Conservation (phyloP, 2,113 vertebrate genomes). For the Daubentonia madagascariensis region DNA sequence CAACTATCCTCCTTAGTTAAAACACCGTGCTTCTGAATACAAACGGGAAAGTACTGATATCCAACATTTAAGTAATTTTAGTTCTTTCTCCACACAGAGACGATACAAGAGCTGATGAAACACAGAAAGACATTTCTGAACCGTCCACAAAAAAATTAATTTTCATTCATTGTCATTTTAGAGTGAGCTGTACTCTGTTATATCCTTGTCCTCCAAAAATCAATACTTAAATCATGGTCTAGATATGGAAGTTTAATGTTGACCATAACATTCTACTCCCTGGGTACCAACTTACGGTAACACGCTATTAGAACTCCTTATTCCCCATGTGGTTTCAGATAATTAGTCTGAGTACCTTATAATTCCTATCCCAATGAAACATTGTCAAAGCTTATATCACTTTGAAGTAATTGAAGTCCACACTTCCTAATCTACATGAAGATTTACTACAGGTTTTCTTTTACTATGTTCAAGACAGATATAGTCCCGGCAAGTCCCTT, state of each 20-base stretch:
- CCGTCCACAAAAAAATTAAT: not conserved
- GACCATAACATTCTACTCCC: constrained; percentile 9
- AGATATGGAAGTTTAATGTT: constrained; percentile 20
- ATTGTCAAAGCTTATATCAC: constrained; percentile 6
- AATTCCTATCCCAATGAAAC: constrained; percentile 52
- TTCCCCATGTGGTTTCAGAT: constrained; percentile 37
- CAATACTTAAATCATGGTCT: constrained; percentile 27
- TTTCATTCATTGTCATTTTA: constrained; percentile 45
- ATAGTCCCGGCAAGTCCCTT: not conserved
- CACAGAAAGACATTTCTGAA: not conserved
- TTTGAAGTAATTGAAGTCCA: constrained; percentile 23
- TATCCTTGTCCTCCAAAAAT: constrained; percentile 18
- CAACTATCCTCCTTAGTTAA: not conserved
- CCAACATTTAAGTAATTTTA: not conserved
- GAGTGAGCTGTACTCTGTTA: not conserved
- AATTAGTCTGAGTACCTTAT: constrained; percentile 47
- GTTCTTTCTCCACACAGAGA: not conserved
- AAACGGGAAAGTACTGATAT: not conserved
- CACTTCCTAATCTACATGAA: not conserved
- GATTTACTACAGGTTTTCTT: constrained; percentile 19
- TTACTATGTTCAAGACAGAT: not conserved
- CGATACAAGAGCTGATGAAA: not conserved
- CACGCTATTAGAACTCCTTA: not conserved
- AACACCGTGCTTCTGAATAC: not conserved
- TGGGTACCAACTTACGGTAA: constrained; percentile 28